Conservation (phyloP, 2,888 invertebrate genomes). For the Apotomis betuletana region DNA sequence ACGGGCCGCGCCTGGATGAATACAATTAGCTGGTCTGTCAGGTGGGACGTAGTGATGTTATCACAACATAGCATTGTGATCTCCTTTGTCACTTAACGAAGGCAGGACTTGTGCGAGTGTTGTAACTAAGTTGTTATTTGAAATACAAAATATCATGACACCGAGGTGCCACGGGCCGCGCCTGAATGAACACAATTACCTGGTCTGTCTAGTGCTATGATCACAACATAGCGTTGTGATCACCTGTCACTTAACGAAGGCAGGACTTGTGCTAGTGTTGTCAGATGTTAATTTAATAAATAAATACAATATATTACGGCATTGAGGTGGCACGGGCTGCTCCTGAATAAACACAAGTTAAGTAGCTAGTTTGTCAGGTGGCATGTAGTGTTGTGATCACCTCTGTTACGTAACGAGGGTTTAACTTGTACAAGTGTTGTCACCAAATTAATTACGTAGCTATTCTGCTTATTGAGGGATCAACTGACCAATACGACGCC, state of each 20-base stretch:
- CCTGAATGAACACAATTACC: constrained; percentile 15
- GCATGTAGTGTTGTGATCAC: background rate
- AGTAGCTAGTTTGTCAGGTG: constrained; percentile 1
- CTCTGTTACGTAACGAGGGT: background rate
- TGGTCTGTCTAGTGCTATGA: too few species aligned
- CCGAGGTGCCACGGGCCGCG: constrained; percentile 25
- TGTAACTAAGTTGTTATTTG: too few species aligned
- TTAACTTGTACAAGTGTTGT: background rate
- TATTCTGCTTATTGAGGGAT: too few species aligned
- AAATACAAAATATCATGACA: too few species aligned
- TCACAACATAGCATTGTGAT: too few species aligned
- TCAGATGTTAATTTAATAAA: background rate
- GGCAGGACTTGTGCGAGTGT: too few species aligned
- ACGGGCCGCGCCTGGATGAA: too few species aligned
- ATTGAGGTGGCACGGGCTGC: constrained; percentile 25
- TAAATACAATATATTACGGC: constrained; percentile 38
- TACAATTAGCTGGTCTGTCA: too few species aligned
- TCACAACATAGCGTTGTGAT: background rate
- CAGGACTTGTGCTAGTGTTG: background rate
- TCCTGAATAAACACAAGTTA: constrained; percentile 31
- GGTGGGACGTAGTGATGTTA: too few species aligned
- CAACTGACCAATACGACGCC: too few species aligned
- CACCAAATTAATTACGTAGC: too few species aligned
- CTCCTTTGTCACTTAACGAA: too few species aligned
- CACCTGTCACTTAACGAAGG: background rate